Conservation (phyloP, 2,888 invertebrate species). For the Melieria picta region DNA sequence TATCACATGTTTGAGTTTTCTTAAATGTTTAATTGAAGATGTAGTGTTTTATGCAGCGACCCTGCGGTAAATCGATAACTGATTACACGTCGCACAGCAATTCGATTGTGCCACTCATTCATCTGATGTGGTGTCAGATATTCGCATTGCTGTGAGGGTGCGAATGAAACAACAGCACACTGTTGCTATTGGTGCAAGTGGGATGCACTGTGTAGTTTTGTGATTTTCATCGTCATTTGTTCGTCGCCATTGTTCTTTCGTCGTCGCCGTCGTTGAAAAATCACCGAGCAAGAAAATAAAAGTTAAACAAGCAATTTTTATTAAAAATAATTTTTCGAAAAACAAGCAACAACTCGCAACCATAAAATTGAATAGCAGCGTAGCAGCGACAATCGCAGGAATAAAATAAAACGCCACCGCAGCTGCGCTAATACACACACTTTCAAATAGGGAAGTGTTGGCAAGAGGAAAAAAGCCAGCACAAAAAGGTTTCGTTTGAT, state of each 20-base stretch:
- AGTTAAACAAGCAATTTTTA: conserved; percentile 47
- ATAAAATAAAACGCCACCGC: conserved; percentile 38
- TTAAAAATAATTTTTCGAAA: conserved; percentile 39
- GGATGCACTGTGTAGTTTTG: conserved; percentile 27
- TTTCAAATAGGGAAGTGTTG: conserved; percentile 20
- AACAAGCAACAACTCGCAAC: no score
- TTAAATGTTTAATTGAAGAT: no score
- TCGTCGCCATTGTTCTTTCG: conserved; percentile 50
- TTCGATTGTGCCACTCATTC: conserved; percentile 15
- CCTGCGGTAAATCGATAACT: no score
- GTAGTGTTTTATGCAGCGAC: no score
- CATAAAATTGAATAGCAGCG: conserved; percentile 37
- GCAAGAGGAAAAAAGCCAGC: conserved; percentile 11
- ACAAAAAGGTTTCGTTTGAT: conserved; percentile 27
- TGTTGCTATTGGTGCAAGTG: conserved; percentile 13
- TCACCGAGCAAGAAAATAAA: conserved; percentile 41
- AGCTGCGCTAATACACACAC: conserved; percentile 29
- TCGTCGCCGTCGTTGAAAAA: conserved; percentile 49
- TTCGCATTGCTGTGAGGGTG: conserved; percentile 8
- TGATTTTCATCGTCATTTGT: conserved; percentile 41
- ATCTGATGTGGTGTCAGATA: conserved; percentile 36
- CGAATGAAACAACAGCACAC: neutral
- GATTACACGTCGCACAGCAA: neutral
- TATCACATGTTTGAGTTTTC: no score
- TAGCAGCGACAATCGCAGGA: conserved; percentile 41